These are phyloP conservation scores for Diadegma fenestrale DNA, from an alignment of 2,888 invertebrate species.

Conservation along the genomic window DNA sequence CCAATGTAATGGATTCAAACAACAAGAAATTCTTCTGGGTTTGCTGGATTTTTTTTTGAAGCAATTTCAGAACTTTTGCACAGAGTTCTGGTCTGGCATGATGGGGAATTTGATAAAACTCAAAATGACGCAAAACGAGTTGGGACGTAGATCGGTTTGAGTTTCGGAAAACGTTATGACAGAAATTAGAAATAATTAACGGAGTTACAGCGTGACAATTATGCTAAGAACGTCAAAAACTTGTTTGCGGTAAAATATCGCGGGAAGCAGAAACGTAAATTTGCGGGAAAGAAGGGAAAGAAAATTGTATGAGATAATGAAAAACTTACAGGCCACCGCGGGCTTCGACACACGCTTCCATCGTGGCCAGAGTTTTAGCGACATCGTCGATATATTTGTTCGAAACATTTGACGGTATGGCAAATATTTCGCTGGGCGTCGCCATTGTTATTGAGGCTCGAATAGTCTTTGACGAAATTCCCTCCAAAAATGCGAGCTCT, in stretches of 20 bases:
- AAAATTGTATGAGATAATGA: background rate
- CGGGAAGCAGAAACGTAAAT: background rate
- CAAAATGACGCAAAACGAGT: too few relatives aligned
- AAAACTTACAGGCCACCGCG: background rate
- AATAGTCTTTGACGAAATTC: background rate
- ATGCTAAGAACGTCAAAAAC: background rate
- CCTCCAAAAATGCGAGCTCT: background rate
- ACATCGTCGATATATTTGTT: background rate
- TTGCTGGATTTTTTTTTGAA: too few relatives aligned
- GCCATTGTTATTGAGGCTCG: background rate
- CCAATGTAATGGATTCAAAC: background rate
- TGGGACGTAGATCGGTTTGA: background rate
- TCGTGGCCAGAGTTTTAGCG: background rate
- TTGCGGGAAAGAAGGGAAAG: too few relatives aligned
- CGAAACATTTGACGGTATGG: background rate
- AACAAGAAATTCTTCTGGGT: too few relatives aligned
- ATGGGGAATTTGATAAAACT: too few relatives aligned
- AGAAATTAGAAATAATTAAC: too few relatives aligned
- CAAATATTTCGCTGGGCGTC: background rate
- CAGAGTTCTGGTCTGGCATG: too few relatives aligned
- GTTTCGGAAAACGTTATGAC: too few relatives aligned
- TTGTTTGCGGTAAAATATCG: background rate
- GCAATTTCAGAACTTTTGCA: too few relatives aligned
- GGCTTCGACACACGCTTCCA: conserved; percentile 3
- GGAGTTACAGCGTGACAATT: background rate